Evolutionary conservation across 2,797 vertebrate genomes (phyloP).

Genomic region (Betta splendens): DNA sequence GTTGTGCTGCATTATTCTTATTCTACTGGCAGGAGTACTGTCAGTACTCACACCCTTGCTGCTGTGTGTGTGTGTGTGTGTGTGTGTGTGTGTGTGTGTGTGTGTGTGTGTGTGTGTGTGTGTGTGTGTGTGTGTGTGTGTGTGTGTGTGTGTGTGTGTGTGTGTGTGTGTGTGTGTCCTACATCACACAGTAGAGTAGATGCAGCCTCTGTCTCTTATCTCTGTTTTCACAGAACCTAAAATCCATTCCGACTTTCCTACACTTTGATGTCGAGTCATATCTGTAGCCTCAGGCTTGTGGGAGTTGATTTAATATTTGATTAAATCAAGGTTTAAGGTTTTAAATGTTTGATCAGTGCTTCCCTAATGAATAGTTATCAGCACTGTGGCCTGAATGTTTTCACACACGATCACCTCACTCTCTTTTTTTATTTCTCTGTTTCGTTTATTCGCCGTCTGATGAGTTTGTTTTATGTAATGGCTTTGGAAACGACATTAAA

Average conservation of each 20-base stretch:
- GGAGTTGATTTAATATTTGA: constrained; percentile 14
- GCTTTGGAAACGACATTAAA: background rate
- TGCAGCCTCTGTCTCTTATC: constrained; percentile 31
- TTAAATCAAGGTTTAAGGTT: constrained; percentile 27
- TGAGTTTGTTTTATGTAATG: background rate
- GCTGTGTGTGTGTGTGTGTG: constrained; percentile 1
- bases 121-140: no score
- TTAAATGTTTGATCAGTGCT: constrained; percentile 41
- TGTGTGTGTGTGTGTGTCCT: background rate
- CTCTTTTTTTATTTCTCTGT: background rate
- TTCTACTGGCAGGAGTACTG: constrained; percentile 6
- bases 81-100: background rate
- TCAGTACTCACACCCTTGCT: constrained; percentile 13
- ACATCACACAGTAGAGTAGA: constrained; percentile 15
- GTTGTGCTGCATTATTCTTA: constrained; percentile 6
- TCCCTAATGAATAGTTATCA: constrained; percentile 23
- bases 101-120: constrained; percentile 1
- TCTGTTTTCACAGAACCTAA: constrained; percentile 44
- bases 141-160: background rate
- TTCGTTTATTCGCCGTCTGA: background rate
- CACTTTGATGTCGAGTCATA: constrained; percentile 14
- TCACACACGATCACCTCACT: background rate
- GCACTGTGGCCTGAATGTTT: constrained; percentile 1
- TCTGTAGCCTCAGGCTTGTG: constrained; percentile 4
- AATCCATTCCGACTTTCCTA: constrained; percentile 1